Conservation (phyloP, 2,888 invertebrate genomes). For the Alentia gelatinosa region DNA sequence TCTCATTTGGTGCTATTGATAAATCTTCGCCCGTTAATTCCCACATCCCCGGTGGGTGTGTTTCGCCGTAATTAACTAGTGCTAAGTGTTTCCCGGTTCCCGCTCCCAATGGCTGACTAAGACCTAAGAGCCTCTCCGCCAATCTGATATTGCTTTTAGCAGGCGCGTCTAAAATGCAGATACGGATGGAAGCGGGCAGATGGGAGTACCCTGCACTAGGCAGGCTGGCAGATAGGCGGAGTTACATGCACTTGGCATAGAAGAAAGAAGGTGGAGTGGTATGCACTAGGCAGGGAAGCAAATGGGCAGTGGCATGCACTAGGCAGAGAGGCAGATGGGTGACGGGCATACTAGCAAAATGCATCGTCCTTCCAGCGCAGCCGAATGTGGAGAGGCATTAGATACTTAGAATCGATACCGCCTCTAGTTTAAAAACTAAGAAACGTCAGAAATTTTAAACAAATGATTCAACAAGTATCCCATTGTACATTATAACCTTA, state of each 20-base stretch:
- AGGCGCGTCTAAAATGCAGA: neutral
- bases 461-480: no score
- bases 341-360: no score
- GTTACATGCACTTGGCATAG: neutral
- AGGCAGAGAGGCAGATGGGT: neutral
- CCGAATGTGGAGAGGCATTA: no score
- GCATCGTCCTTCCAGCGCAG: no score
- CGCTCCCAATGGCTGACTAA: neutral
- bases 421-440: no score
- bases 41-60: neutral
- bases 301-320: neutral
- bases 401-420: no score
- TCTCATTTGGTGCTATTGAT: neutral
- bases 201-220: no score
- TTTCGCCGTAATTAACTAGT: conserved; percentile 5
- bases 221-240: neutral
- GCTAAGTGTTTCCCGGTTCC: conserved; percentile 23
- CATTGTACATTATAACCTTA: no score
- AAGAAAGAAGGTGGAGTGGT: neutral
- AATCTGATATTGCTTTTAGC: neutral
- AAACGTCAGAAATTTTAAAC: no score
- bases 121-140: neutral
- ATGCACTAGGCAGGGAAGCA: neutral
- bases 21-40: neutral
- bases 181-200: neutral